phyloP scores from a whole-genome alignment of 2,113 vertebrate genomes.

The Hassar affinis region DNA sequence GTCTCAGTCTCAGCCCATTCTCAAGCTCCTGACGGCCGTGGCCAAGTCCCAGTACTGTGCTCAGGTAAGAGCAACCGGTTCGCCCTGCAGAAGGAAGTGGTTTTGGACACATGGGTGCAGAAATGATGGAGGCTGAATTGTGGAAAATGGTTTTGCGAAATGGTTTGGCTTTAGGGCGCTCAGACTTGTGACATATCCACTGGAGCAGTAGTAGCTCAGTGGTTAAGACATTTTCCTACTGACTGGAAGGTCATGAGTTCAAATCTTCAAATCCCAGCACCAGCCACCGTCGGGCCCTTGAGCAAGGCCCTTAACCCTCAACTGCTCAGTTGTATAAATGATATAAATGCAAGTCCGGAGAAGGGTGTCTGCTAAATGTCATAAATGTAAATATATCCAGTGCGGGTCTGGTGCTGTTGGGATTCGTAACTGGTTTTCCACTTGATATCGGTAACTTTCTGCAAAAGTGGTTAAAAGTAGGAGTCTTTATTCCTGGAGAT shows the following conservation, averaged over 20 bases:
- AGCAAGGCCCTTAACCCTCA: no score
- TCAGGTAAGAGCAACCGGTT: conserved; percentile 77
- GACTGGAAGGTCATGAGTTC: no score
- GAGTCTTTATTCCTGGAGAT: conserved; percentile 1
- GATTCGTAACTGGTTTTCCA: not conserved
- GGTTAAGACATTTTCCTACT: no score
- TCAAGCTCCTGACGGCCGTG: conserved; percentile 94
- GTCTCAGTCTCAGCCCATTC: conserved; percentile 96
- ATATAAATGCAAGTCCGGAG: no score
- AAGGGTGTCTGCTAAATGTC: no score
- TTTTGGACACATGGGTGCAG: no score
- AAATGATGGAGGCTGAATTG: not conserved
- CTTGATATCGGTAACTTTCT: not conserved
- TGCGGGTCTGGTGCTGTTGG: not conserved
- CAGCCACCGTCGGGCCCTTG: no score
- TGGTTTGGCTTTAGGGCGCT: not conserved
- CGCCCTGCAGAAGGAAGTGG: not conserved
- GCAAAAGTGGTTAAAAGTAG: not conserved
- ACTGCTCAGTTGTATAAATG: no score
- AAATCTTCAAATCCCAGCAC: no score
- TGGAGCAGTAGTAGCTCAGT: no score
- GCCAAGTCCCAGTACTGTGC: conserved; percentile 98
- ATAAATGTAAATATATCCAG: not conserved
- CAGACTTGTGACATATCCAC: not conserved
- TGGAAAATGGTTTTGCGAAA: not conserved